Percentiles rank a stretch among this genome's conserved stretches.
phyloP scores from a whole-genome alignment of 2,797 vertebrate genomes.

The Chromobotia macracanthus region DNA sequence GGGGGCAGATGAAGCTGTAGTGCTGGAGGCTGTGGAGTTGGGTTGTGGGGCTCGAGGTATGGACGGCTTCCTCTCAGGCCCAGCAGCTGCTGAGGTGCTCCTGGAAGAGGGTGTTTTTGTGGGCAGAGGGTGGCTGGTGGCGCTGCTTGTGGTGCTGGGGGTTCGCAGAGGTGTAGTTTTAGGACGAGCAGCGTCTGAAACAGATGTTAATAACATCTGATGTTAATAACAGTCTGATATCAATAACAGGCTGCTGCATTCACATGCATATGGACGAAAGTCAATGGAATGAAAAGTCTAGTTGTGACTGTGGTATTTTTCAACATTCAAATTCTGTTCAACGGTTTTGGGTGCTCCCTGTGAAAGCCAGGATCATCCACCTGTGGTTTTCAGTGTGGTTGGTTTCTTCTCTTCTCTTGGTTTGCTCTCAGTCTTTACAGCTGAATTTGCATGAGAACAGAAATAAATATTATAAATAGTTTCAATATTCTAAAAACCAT shows the following conservation, averaged over 20 bases:
- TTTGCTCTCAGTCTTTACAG: conserved; percentile 84
- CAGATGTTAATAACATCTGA: no score
- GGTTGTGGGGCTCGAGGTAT: conserved; percentile 66
- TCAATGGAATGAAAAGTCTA: no score
- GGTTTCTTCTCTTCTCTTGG: conserved; percentile 83
- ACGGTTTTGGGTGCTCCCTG: neutral
- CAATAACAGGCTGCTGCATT: no score
- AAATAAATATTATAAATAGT: neutral
- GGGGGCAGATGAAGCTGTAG: conserved; percentile 44
- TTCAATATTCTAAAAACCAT: no score
- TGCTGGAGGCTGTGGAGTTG: conserved; percentile 48
- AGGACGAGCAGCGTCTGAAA: conserved; percentile 39
- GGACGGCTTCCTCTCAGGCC: conserved; percentile 77
- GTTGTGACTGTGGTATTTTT: no score
- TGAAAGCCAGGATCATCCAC: conserved; percentile 66
- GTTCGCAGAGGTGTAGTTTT: conserved; percentile 55
- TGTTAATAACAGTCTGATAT: no score
- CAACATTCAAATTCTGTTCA: no score
- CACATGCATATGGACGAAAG: no score
- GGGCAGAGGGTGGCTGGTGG: conserved; percentile 58
- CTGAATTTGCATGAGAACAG: conserved; percentile 66
- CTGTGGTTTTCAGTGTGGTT: conserved; percentile 79
- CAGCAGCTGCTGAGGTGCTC: conserved; percentile 50
- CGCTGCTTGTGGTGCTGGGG: conserved; percentile 57
- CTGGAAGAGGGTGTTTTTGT: conserved; percentile 66